These are phyloP conservation scores for Iselma pallidipennis DNA, from an alignment of 2,888 invertebrate species.

Conservation along the genomic window DNA sequence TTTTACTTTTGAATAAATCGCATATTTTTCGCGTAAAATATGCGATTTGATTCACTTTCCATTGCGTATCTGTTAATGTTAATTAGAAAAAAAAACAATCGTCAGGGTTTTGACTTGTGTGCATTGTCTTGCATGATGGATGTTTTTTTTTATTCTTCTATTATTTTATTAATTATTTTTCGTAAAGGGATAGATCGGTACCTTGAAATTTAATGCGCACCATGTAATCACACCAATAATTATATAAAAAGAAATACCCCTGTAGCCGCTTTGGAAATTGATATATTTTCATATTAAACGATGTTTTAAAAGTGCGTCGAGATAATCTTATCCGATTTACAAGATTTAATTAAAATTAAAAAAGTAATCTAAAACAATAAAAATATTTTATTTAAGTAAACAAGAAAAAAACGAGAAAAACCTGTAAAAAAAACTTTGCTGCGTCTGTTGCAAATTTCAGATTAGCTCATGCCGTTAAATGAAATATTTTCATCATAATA, in stretches of 20 bases:
- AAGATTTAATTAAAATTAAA: too few species aligned
- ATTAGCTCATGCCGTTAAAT: conserved; percentile 28
- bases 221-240: conserved; percentile 50
- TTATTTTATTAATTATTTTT: neutral
- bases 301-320: conserved; percentile 65
- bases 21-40: neutral
- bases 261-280: conserved; percentile 45
- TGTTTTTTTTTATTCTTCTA: neutral
- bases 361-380: conserved; percentile 37
- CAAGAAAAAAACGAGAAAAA: conserved; percentile 25
- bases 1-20: conserved; percentile 2
- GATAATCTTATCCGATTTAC: conserved; percentile 54
- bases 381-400: conserved; percentile 25
- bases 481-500: conserved; percentile 11
- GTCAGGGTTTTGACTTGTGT: neutral
- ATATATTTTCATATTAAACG: conserved; percentile 66
- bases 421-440: conserved; percentile 7
- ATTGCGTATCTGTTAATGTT: too few species aligned
- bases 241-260: conserved; percentile 37
- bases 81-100: neutral
- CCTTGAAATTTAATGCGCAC: conserved; percentile 44
- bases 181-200: conserved; percentile 11
- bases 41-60: neutral
- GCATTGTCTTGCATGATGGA: neutral
- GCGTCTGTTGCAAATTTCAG: conserved; percentile 36